Percentiles rank a stretch among this genome's conserved stretches.
Conservation (phyloP, 2,113 vertebrate genomes). For the human (Homo sapiens) region DNA sequence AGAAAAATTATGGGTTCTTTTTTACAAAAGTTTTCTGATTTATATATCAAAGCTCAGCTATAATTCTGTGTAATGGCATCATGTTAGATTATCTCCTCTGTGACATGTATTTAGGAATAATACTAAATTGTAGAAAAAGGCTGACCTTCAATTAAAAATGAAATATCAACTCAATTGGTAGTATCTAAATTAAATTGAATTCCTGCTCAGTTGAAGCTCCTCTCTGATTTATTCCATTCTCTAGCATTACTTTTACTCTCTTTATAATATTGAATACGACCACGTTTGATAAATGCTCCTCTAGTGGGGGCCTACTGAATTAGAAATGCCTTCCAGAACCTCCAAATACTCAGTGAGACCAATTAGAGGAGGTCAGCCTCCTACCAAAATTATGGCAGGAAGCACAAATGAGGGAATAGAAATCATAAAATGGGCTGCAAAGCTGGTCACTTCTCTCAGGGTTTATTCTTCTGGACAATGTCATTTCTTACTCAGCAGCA, state of each 20-base stretch:
- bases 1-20: not conserved
- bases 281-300: not conserved
- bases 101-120: not conserved
- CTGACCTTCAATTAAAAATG: not conserved
- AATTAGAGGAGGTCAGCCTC: not conserved
- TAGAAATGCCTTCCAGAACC: not conserved
- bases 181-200: not conserved
- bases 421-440: not conserved
- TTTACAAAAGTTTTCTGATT: not conserved
- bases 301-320: not conserved
- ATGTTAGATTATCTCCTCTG: not conserved
- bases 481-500: not conserved
- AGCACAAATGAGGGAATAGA: not conserved
- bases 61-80: not conserved
- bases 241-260: not conserved
- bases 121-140: not conserved
- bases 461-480: not conserved
- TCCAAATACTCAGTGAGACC: not conserved
- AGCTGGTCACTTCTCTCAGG: not conserved
- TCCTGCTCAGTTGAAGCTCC: not conserved
- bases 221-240: not conserved
- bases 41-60: not conserved
- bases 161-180: not conserved
- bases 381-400: not conserved
- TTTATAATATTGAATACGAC: not conserved